Conservation (phyloP, 2,113 vertebrate genomes). For the Sus scrofa region DNA sequence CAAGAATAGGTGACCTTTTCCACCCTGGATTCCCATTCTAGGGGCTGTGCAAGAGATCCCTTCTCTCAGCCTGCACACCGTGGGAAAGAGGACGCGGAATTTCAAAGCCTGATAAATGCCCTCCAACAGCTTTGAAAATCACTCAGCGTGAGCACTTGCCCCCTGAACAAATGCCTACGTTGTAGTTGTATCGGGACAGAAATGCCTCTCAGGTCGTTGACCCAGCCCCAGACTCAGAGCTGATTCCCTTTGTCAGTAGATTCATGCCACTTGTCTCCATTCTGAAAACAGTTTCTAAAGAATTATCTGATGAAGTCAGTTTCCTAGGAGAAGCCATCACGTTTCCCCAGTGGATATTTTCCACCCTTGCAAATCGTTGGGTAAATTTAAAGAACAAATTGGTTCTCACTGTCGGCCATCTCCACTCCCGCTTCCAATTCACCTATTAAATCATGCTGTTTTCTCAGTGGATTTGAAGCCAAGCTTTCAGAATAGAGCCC, state of each 20-base stretch:
- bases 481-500: neutral
- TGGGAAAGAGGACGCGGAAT: conserved; percentile 82
- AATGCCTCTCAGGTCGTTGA: conserved; percentile 10
- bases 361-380: conserved; percentile 79
- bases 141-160: conserved; percentile 67
- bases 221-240: conserved; percentile 4
- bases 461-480: conserved; percentile 58
- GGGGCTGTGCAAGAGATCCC: neutral
- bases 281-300: conserved; percentile 73
- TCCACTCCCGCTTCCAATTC: neutral
- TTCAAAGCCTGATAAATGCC: conserved; percentile 74
- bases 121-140: conserved; percentile 76
- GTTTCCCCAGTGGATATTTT: conserved; percentile 22
- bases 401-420: neutral
- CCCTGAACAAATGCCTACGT: conserved; percentile 64
- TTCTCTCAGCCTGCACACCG: conserved; percentile 73
- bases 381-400: conserved; percentile 83
- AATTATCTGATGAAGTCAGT: conserved; percentile 71
- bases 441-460: neutral
- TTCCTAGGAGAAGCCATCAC: conserved; percentile 83
- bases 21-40: conserved; percentile 71
- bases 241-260: conserved; percentile 52
- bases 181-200: conserved; percentile 15
- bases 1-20: conserved; percentile 84
- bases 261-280: conserved; percentile 58